Percentiles rank a stretch among this genome's conserved stretches.
Evolutionary conservation across 2,113 vertebrate species (phyloP).

Genomic region (Nothoprocta pentlandii): DNA sequence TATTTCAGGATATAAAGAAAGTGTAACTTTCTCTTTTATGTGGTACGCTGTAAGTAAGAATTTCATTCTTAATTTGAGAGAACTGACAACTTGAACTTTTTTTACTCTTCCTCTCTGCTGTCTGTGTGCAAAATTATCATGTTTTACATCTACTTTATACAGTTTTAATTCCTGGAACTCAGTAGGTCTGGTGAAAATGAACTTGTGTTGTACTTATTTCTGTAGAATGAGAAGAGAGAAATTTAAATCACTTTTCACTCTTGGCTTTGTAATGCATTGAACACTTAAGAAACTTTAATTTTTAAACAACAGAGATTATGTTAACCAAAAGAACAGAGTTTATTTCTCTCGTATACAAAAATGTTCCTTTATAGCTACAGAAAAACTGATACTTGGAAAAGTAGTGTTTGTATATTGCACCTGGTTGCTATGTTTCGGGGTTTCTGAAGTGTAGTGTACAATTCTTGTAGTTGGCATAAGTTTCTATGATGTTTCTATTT

Average conservation of each 20-base stretch:
- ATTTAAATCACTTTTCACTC: not conserved
- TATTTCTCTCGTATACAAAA: not conserved
- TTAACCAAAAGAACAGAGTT: not conserved
- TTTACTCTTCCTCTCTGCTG: not conserved
- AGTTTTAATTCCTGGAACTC: not conserved
- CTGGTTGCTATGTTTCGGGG: not conserved
- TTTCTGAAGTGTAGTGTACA: not conserved
- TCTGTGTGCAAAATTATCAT: rapidly evolving
- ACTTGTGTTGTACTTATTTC: not conserved
- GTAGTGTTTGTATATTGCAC: not conserved
- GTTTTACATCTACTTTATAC: not conserved
- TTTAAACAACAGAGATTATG: not conserved
- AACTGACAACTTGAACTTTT: not conserved
- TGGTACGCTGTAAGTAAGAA: not conserved
- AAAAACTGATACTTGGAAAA: not conserved
- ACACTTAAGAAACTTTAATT: not conserved
- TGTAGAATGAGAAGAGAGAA: not conserved
- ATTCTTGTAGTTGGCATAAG: not conserved
- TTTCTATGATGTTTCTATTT: not conserved
- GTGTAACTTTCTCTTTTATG: not conserved
- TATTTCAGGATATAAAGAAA: not conserved
- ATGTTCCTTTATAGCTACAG: not conserved
- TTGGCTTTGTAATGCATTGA: not conserved
- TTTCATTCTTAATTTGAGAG: not conserved
- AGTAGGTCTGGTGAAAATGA: not conserved